Conservation (phyloP, 2,797 vertebrate genomes). For the Galaxias olidus region DNA sequence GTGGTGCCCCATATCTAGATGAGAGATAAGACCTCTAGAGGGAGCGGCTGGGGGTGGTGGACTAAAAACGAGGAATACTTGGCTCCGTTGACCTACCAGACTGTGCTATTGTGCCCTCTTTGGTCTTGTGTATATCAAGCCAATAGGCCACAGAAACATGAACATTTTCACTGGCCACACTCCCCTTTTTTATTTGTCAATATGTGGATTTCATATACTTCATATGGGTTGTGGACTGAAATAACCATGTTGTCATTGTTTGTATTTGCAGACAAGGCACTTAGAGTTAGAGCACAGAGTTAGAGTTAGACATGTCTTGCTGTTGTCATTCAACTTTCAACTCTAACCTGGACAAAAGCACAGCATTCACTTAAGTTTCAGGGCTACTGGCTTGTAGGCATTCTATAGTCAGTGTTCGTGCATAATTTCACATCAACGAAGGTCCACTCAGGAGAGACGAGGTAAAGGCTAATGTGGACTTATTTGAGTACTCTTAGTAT, state of each 20-base stretch:
- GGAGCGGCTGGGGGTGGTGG: conserved; percentile 9
- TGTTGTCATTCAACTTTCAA: background rate
- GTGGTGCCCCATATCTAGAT: conserved; percentile 36
- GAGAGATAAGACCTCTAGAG: conserved; percentile 52
- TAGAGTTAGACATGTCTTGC: background rate
- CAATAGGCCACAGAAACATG: conserved; percentile 23
- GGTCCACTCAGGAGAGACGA: no score
- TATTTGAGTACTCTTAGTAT: no score
- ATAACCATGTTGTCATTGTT: background rate
- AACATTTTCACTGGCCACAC: conserved; percentile 43
- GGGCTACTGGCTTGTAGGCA: no score
- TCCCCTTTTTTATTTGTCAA: conserved; percentile 35
- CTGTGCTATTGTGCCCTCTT: conserved; percentile 49
- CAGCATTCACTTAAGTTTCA: background rate
- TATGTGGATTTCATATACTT: conserved; percentile 30
- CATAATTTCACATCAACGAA: no score
- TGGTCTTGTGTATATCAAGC: conserved; percentile 36
- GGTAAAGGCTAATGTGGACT: no score
- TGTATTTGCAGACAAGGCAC: background rate
- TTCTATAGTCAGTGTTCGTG: no score
- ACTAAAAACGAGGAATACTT: conserved; percentile 30
- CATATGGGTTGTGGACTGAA: conserved; percentile 18
- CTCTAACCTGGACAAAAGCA: background rate
- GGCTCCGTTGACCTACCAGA: conserved; percentile 33
- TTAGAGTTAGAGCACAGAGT: no score